Percentiles rank a stretch among this genome's conserved stretches.
Conservation (phyloP, 2,113 vertebrate species). For the Sorex fumeus region DNA sequence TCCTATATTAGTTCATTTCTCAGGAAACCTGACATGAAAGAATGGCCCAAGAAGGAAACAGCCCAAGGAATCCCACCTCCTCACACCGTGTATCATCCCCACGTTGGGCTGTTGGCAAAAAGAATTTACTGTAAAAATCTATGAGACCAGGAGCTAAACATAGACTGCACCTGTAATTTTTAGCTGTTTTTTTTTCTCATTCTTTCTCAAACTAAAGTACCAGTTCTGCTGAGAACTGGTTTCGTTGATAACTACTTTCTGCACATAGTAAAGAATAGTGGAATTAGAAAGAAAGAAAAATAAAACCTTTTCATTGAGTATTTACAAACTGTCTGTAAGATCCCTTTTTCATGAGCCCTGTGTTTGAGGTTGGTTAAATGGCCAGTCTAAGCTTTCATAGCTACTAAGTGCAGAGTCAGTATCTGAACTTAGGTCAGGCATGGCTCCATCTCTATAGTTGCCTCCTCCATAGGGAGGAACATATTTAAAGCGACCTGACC, state of each 20-base stretch:
- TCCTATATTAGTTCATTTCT: not conserved
- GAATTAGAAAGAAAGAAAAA: not conserved
- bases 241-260: not conserved
- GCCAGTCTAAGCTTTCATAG: not conserved
- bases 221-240: slow-evolving; percentile 12
- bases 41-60: not conserved
- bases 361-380: not conserved
- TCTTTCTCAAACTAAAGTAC: slow-evolving; percentile 42
- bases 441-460: not conserved
- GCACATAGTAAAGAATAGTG: not conserved
- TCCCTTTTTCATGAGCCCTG: not conserved
- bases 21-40: not conserved
- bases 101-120: not conserved
- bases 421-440: not conserved
- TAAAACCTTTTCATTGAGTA: not conserved
- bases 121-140: slow-evolving; percentile 21
- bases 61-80: not conserved
- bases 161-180: slow-evolving; percentile 10
- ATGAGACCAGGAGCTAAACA: not conserved
- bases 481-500: not conserved
- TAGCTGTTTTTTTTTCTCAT: not conserved
- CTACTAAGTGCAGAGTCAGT: not conserved
- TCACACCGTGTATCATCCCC: not conserved
- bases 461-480: not conserved
- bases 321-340: not conserved